phyloP scores from a whole-genome alignment of 2,113 vertebrate genomes.

The Oreamnos americanus region DNA sequence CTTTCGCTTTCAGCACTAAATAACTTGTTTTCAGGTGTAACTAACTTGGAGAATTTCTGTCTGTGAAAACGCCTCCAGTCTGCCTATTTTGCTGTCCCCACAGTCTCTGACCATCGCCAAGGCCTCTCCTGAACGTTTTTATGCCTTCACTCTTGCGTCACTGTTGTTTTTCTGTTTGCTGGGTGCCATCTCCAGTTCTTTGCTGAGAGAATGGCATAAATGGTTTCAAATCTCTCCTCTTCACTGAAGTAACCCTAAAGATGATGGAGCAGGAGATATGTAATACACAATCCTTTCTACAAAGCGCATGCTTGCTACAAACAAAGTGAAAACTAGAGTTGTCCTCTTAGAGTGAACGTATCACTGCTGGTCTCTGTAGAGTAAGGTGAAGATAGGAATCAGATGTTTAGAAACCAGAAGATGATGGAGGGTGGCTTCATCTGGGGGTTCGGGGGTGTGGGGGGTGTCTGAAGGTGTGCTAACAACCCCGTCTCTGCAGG shows the following conservation, averaged over 20 bases:
- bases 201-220: not conserved
- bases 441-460: not conserved
- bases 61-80: not conserved
- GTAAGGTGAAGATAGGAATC: constrained; percentile 32
- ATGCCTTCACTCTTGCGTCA: not conserved
- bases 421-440: not conserved
- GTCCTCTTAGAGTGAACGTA: not conserved
- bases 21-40: not conserved
- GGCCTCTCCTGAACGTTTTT: not conserved
- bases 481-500: constrained; percentile 79
- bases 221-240: not conserved
- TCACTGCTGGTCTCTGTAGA: not conserved
- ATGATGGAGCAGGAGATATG: not conserved
- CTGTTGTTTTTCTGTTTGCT: not conserved
- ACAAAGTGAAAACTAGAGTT: not conserved
- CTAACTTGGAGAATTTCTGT: not conserved
- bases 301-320: not conserved
- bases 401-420: constrained; percentile 41
- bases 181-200: not conserved
- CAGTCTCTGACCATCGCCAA: not conserved
- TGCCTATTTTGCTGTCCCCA: not conserved
- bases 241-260: not conserved
- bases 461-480: not conserved
- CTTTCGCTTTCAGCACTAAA: not conserved
- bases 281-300: not conserved